A percentile compares a stretch with the other conserved stretches of the same genome.
Evolutionary conservation across 2,797 vertebrate species (phyloP).

Genomic region (Rhodeus uyekii): DNA sequence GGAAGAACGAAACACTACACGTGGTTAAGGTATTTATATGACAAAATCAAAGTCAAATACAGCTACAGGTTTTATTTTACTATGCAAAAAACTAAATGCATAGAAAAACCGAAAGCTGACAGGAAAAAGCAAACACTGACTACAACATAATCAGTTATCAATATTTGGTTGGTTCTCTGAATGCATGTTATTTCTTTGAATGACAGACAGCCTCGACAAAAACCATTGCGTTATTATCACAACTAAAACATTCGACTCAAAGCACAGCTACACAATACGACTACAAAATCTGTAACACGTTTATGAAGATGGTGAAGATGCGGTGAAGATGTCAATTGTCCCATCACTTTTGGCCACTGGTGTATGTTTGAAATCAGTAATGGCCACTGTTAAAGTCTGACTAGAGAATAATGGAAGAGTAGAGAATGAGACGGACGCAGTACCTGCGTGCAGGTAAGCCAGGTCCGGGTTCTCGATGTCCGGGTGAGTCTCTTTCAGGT

Average conservation of each 20-base stretch:
- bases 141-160: background rate
- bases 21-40: too few species aligned
- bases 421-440: slow-evolving; percentile 18
- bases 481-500: slow-evolving; percentile 89
- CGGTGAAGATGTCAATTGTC: background rate
- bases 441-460: slow-evolving; percentile 96
- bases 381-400: background rate
- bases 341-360: too few species aligned
- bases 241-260: background rate
- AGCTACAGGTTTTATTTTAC: too few species aligned
- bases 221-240: background rate
- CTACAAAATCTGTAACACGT: background rate
- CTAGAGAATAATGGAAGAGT: background rate
- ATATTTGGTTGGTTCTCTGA: too few species aligned
- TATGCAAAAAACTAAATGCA: too few species aligned
- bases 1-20: too few species aligned
- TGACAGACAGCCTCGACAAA: too few species aligned
- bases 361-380: background rate
- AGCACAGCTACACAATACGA: background rate
- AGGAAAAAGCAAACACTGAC: background rate
- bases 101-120: background rate
- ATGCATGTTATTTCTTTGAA: background rate
- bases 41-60: too few species aligned
- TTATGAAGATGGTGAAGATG: background rate
- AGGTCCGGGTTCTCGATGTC: slow-evolving; percentile 98